Conservation (phyloP, 2,797 vertebrate species). For the Syndactyla subalaris region DNA sequence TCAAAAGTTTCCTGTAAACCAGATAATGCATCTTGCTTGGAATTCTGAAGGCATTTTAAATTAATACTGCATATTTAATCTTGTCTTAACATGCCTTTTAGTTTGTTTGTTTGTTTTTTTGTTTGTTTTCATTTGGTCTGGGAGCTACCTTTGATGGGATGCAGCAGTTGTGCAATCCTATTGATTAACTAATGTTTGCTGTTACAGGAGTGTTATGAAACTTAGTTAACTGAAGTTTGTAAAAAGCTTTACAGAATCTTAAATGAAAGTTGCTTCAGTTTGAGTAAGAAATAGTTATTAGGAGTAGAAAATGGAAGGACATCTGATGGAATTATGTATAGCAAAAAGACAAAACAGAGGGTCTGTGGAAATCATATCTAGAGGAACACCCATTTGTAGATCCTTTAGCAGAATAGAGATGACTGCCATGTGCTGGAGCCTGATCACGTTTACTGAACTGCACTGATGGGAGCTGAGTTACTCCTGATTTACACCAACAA, state of each 20-base stretch:
- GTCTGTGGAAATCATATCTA: neutral
- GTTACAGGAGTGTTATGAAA: neutral
- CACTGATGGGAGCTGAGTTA: neutral
- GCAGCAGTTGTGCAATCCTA: neutral
- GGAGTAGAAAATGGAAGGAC: neutral
- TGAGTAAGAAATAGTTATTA: neutral
- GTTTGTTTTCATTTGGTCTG: neutral
- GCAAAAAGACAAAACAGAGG: neutral
- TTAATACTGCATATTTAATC: constrained; percentile 1
- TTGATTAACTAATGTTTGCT: neutral
- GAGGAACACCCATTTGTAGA: neutral
- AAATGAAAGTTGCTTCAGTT: neutral
- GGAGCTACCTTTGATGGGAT: neutral
- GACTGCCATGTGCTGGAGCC: neutral
- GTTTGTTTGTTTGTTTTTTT: neutral
- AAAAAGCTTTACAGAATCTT: neutral
- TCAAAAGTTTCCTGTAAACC: neutral
- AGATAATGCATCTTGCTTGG: neutral
- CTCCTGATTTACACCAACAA: neutral
- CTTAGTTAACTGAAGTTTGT: neutral
- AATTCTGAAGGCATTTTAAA: constrained; percentile 25
- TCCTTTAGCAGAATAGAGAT: neutral
- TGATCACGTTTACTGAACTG: neutral
- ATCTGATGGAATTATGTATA: neutral
- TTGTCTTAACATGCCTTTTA: neutral